Conservation (phyloP, 2,797 vertebrate genomes). For the Acipenser oxyrinchus region DNA sequence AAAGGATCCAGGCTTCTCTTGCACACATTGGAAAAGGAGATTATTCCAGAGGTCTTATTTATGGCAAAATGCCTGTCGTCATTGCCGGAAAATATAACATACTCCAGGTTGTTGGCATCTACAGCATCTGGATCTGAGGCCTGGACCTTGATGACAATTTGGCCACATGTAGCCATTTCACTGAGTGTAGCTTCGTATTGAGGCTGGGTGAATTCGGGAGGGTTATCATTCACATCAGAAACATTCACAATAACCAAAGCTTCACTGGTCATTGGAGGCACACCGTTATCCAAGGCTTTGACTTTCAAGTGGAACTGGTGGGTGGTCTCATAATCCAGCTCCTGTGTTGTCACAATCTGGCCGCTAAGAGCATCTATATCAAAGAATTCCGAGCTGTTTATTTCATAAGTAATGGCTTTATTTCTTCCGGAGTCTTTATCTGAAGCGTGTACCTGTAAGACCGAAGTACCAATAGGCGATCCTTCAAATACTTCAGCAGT, state of each 20-base stretch:
- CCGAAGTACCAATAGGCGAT: constrained; percentile 66
- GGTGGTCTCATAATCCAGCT: constrained; percentile 76
- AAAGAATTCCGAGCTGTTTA: constrained; percentile 75
- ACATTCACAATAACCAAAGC: constrained; percentile 69
- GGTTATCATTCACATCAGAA: constrained; percentile 88
- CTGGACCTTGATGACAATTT: constrained; percentile 88
- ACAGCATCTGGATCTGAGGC: constrained; percentile 79
- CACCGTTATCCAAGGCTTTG: constrained; percentile 72
- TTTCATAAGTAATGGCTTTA: constrained; percentile 70
- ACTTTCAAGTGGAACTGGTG: constrained; percentile 75
- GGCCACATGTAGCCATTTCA: constrained; percentile 85
- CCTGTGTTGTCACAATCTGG: constrained; percentile 66
- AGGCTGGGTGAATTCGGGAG: constrained; percentile 75
- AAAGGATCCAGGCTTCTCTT: constrained; percentile 76
- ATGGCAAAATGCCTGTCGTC: constrained; percentile 85
- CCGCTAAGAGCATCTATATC: constrained; percentile 70
- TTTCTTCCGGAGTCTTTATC: constrained; percentile 83
- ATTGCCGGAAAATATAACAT: constrained; percentile 89
- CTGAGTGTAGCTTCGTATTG: constrained; percentile 81
- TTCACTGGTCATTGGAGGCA: constrained; percentile 67
- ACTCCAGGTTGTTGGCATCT: constrained; percentile 71
- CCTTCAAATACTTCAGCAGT: constrained; percentile 63
- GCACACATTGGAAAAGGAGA: constrained; percentile 87
- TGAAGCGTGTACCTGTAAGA: constrained; percentile 69
- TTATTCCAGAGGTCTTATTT: constrained; percentile 84